Evolutionary conservation across 2,113 vertebrate species (phyloP).

Genomic region (Mohoua ochrocephala): DNA sequence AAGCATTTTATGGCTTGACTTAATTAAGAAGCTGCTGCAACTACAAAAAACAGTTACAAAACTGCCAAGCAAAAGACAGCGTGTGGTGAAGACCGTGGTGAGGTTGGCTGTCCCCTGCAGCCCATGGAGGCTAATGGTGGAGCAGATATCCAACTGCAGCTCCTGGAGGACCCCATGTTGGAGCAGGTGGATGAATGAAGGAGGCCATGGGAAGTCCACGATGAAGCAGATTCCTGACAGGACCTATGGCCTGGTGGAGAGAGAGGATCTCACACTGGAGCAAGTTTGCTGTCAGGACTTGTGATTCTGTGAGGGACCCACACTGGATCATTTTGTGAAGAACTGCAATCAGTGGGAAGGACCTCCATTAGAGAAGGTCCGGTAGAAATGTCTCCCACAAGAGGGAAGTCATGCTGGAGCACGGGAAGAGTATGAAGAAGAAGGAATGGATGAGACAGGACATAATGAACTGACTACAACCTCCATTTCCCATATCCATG

Average conservation of each 20-base stretch:
- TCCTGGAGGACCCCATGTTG: neutral
- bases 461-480: fast-evolving
- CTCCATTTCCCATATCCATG: fast-evolving
- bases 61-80: neutral
- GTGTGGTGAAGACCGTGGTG: neutral
- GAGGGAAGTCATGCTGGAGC: neutral
- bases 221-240: neutral
- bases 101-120: neutral
- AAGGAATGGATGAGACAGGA: neutral
- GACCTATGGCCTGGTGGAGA: neutral
- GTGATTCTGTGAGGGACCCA: neutral
- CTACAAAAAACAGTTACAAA: neutral
- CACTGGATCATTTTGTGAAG: neutral
- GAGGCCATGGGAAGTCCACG: neutral
- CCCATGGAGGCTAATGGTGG: neutral
- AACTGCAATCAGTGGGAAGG: neutral
- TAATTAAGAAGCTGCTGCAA: neutral
- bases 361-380: fast-evolving
- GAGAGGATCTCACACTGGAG: neutral
- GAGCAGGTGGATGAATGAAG: neutral
- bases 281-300: too few species aligned
- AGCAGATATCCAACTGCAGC: neutral
- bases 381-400: neutral
- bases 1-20: neutral
- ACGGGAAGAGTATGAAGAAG: neutral